Conservation (phyloP, 1,140 invertebrate species). For the Drosophila sechellia region DNA sequence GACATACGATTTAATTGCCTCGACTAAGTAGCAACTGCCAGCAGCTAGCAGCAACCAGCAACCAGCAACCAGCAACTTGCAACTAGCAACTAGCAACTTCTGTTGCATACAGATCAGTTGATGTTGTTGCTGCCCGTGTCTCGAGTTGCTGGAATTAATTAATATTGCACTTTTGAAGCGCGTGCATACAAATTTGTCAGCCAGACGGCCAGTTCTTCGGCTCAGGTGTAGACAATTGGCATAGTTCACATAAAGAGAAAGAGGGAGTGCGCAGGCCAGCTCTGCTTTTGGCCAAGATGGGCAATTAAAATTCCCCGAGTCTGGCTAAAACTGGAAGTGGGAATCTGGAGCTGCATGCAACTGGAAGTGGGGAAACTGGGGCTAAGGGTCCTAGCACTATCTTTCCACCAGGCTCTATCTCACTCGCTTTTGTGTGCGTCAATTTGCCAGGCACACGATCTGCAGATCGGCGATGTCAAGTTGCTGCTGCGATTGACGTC, state of each 20-base stretch:
- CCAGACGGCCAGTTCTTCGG: slow-evolving; percentile 21
- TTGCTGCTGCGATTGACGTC: slow-evolving; percentile 77
- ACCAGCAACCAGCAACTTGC: slow-evolving; percentile 50
- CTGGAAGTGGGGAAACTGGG: slow-evolving; percentile 10
- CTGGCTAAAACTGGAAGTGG: slow-evolving; percentile 15
- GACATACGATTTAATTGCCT: slow-evolving; percentile 84
- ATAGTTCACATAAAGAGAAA: slow-evolving; percentile 70
- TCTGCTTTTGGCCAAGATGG: slow-evolving; percentile 59
- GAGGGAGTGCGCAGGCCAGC: background rate
- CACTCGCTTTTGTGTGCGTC: slow-evolving; percentile 67
- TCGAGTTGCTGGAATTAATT: slow-evolving; percentile 79
- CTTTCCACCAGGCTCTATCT: slow-evolving; percentile 41
- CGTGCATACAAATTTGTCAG: slow-evolving; percentile 84
- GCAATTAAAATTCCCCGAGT: slow-evolving; percentile 62
- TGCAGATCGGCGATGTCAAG: slow-evolving; percentile 56
- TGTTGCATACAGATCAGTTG: slow-evolving; percentile 50
- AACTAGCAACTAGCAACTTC: slow-evolving; percentile 57
- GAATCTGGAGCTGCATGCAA: background rate
- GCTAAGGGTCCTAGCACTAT: slow-evolving; percentile 44
- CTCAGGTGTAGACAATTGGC: slow-evolving; percentile 78
- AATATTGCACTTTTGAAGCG: slow-evolving; percentile 84
- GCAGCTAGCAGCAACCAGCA: slow-evolving; percentile 53
- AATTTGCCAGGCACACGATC: slow-evolving; percentile 74
- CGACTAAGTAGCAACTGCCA: slow-evolving; percentile 59
- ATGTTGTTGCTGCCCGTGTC: slow-evolving; percentile 26